Evolutionary conservation across 1,140 invertebrate genomes (phyloP).

Genomic region (Nasonia longicornis): DNA sequence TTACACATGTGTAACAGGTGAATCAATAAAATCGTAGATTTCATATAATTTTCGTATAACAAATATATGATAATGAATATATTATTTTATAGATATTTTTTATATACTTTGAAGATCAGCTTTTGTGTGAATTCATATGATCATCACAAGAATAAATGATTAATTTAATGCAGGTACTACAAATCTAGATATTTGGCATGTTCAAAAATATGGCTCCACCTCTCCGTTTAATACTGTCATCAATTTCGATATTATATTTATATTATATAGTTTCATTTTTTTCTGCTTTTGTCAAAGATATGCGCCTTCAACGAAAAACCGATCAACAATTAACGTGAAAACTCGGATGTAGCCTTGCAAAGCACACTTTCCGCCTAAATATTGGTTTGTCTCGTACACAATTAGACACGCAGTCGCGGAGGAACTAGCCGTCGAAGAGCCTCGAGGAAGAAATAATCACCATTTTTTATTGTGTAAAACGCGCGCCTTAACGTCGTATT

Average conservation of each 20-base stretch:
- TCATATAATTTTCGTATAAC: not conserved
- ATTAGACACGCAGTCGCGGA: slow-evolving; percentile 41
- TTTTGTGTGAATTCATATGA: not conserved
- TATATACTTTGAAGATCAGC: not conserved
- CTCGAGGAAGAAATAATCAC: slow-evolving; percentile 36
- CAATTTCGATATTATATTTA: not conserved
- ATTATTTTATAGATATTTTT: not conserved
- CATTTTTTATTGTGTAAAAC: slow-evolving; percentile 11
- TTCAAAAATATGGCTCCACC: not conserved
- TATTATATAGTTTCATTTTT: not conserved
- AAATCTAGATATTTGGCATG: not conserved
- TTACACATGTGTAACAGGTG: not conserved
- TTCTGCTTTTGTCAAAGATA: not conserved
- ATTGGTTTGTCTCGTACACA: slow-evolving; percentile 38
- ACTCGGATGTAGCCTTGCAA: slow-evolving; percentile 26
- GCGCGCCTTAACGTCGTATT: not conserved
- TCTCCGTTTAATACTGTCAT: not conserved
- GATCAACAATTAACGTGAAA: not conserved
- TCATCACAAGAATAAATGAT: not conserved
- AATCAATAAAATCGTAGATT: slow-evolving; percentile 2
- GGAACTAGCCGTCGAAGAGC: slow-evolving; percentile 47
- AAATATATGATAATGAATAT: not conserved
- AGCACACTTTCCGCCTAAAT: slow-evolving; percentile 13
- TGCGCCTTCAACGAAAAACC: not conserved
- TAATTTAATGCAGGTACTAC: not conserved